Percentiles rank a stretch among this genome's conserved stretches.
Conservation (phyloP, 1,140 invertebrate genomes). For the Babylonia areolata region DNA sequence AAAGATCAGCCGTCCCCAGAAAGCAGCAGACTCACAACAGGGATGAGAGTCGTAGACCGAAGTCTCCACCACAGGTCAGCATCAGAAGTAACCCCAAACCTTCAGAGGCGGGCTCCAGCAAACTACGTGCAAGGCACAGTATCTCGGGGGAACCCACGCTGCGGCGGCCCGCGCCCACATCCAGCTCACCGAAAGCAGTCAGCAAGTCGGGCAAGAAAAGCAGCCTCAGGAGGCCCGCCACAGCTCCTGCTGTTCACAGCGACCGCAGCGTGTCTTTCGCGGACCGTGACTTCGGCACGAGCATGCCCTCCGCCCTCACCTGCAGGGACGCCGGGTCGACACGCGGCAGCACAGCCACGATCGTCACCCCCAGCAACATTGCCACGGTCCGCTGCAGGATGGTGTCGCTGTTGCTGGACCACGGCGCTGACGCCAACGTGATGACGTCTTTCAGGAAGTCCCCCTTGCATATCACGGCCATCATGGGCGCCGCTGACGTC, state of each 20-base stretch:
- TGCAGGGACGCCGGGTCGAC: not conserved
- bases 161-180: not conserved
- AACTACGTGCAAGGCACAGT: not conserved
- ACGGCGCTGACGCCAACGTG: constrained; percentile 91
- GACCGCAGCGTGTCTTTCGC: not conserved
- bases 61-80: not conserved
- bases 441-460: constrained; percentile 83
- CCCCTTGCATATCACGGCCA: constrained; percentile 76
- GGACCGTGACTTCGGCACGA: too few relatives aligned
- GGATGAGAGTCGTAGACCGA: not conserved
- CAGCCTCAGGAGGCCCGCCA: not conserved
- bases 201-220: not conserved
- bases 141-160: not conserved
- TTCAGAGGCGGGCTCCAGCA: not conserved
- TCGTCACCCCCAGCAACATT: constrained; percentile 13
- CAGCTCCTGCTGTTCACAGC: not conserved
- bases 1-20: not conserved
- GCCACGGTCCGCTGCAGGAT: constrained; percentile 38
- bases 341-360: not conserved
- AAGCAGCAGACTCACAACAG: not conserved
- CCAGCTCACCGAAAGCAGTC: not conserved
- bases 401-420: constrained; percentile 84
- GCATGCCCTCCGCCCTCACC: not conserved
- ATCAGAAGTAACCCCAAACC: not conserved
- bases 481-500: constrained; percentile 82